A percentile compares a stretch with the other conserved stretches of the same genome.
These are phyloP conservation scores for Erebia aethiops DNA, from an alignment of 2,888 invertebrate species.

Conservation along the genomic window DNA sequence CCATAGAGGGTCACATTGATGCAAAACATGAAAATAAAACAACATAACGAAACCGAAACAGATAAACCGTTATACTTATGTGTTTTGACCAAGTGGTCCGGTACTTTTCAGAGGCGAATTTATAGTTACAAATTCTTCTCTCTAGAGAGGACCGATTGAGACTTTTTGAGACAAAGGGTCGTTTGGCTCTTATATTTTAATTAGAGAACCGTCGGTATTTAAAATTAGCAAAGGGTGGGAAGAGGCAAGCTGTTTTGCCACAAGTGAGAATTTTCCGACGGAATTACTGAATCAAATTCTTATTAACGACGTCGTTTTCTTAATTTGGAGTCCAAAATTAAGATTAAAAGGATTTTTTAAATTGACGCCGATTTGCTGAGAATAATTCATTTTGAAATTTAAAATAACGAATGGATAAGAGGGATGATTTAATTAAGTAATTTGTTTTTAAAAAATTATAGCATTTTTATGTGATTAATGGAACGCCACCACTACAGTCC, in stretches of 20 bases:
- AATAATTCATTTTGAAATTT: slow-evolving; percentile 4
- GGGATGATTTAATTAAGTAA: slow-evolving; percentile 2
- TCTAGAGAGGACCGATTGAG: background rate
- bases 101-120: background rate
- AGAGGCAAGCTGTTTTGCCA: slow-evolving; percentile 47
- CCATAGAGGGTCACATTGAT: too few relatives aligned
- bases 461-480: too few relatives aligned
- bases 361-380: slow-evolving; percentile 14
- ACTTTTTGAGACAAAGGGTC: slow-evolving; percentile 45
- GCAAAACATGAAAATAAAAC: too few relatives aligned
- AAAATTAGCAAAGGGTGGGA: slow-evolving; percentile 51
- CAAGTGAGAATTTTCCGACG: slow-evolving; percentile 41
- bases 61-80: background rate
- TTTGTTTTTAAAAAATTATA: background rate
- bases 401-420: background rate
- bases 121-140: background rate
- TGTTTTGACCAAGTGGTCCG: background rate
- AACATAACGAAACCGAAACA: too few relatives aligned
- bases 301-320: slow-evolving; percentile 42
- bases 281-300: slow-evolving; percentile 52
- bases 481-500: too few relatives aligned
- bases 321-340: slow-evolving; percentile 23
- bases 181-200: slow-evolving; percentile 62
- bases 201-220: slow-evolving; percentile 55
- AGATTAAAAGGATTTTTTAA: slow-evolving; percentile 20